Conservation (phyloP, 2,888 invertebrate species). For the Neuroscelio doddi region DNA sequence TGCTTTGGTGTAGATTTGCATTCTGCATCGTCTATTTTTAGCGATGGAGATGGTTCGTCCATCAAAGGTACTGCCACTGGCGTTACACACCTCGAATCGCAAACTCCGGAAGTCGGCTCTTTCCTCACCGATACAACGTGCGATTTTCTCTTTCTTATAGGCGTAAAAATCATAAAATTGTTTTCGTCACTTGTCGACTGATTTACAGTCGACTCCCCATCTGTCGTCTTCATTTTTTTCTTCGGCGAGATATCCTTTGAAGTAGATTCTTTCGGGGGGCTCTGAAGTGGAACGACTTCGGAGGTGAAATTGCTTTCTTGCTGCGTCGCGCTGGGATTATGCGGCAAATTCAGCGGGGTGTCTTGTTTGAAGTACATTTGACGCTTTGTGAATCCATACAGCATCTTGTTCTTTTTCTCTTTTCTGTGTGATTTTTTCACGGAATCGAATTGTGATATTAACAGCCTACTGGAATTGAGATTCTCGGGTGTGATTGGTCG, state of each 20-base stretch:
- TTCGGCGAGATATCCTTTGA: slow-evolving; percentile 44
- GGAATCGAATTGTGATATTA: slow-evolving; percentile 60
- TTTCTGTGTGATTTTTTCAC: slow-evolving; percentile 64
- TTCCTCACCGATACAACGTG: slow-evolving; percentile 16
- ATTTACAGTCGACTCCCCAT: slow-evolving; percentile 34
- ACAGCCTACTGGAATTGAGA: slow-evolving; percentile 62
- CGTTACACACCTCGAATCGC: slow-evolving; percentile 43
- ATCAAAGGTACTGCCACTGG: slow-evolving; percentile 31
- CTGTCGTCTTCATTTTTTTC: slow-evolving; percentile 46
- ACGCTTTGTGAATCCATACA: slow-evolving; percentile 50
- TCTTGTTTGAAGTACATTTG: slow-evolving; percentile 50
- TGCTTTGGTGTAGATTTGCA: slow-evolving; percentile 7
- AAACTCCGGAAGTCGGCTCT: not conserved
- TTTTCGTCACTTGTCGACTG: slow-evolving; percentile 48
- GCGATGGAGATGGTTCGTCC: not conserved
- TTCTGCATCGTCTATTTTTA: not conserved
- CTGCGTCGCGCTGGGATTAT: slow-evolving; percentile 26
- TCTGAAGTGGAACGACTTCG: slow-evolving; percentile 22
- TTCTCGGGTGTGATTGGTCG: slow-evolving; percentile 63
- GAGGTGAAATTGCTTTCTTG: not conserved
- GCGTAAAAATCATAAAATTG: slow-evolving; percentile 64
- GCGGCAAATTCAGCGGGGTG: no score
- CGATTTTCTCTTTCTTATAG: slow-evolving; percentile 59
- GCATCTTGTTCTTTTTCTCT: slow-evolving; percentile 59
- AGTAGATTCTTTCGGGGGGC: slow-evolving; percentile 14